Percentiles rank a stretch among this genome's conserved stretches.
phyloP scores from a whole-genome alignment of 2,888 invertebrate species.

The Herminia tarsipennalis region DNA sequence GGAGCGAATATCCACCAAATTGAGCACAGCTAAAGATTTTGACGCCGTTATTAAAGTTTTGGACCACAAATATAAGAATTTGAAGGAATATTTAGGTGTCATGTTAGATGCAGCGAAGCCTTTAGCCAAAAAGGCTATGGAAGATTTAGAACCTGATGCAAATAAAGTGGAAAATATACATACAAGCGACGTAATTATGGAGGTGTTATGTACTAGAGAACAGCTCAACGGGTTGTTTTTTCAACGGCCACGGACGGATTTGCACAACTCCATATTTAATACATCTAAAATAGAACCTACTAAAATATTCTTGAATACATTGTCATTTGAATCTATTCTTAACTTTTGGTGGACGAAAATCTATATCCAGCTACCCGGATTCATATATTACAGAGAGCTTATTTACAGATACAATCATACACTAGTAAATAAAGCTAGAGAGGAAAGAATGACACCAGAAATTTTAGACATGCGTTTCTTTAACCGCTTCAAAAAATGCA shows the following conservation, averaged over 20 bases:
- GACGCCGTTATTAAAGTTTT: constrained; percentile 49
- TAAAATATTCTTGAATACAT: constrained; percentile 27
- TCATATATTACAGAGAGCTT: constrained; percentile 16
- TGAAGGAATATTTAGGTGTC: constrained; percentile 58
- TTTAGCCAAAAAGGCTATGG: constrained; percentile 42
- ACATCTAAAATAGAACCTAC: constrained; percentile 29
- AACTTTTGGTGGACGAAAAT: constrained; percentile 23
- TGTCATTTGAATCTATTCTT: constrained; percentile 20
- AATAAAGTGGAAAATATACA: constrained; percentile 19
- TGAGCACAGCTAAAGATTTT: constrained; percentile 48
- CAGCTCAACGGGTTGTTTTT: constrained; percentile 58
- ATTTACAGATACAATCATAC: constrained; percentile 18
- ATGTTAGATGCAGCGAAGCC: constrained; percentile 53
- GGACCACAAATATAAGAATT: constrained; percentile 53
- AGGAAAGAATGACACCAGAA: not conserved
- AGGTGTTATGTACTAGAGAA: constrained; percentile 51
- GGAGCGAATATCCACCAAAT: constrained; percentile 46
- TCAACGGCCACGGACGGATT: constrained; percentile 45
- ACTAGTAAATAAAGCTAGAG: constrained; percentile 24
- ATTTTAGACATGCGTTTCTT: not conserved
- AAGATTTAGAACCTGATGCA: constrained; percentile 24
- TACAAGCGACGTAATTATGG: constrained; percentile 48
- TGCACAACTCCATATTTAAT: constrained; percentile 59
- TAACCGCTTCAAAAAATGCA: not conserved
- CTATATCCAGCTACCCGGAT: constrained; percentile 14